Evolutionary conservation across 1,140 invertebrate genomes (phyloP), one percentile per base, ranked within the genome.

Genomic region (Pararge aegeria): DNA sequence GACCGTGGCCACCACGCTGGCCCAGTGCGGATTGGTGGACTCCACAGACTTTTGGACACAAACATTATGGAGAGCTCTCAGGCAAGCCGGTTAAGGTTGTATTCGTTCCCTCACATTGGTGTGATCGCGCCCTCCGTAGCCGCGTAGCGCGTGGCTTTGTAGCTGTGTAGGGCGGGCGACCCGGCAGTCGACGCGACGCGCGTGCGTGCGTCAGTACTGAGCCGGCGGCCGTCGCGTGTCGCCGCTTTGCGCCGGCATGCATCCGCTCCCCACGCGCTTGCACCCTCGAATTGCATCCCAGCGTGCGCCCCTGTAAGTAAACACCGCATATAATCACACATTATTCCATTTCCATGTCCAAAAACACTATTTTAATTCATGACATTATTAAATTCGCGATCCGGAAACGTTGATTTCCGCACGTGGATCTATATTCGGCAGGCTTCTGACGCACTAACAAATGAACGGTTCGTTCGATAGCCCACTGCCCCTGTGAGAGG

Each of bases 401-500:
- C 16, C 55, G 66, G 70, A 74, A 75, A 59, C 56, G 52, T 53
- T 75, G 44, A 75, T 77, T 78, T 78, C 73, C 73, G 75, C 82
- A 89, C 83, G 83, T 87, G 83, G 74, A 80, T 80, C 69, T 64
- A 75, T 80, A 74, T 73, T 75, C 67, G 61, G 60, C 65, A 68
- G 68, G 67, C 70, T 76, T 75, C 76, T 73, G 71, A 78, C 79
- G 79, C 80, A 80, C 70, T 64, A 81, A 85, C 81, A 83, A 85
- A 88, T 83, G 79, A 81, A 74, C 76, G 75, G 76, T 81, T 76
- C 80, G 80, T 85, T 85, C 86, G 83, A 87, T 89, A 89, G 84
- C 87, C 86, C 86, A 89, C 80, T 89, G 86, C 86, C 86, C 87
- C 87, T 89, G 78, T 89, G 73, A 86, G 80, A 81, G 73, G 68